Evolutionary conservation across 2,113 vertebrate genomes (phyloP), one percentile per base, ranked within the genome.

Genomic region (Collichthys lucidus): DNA sequence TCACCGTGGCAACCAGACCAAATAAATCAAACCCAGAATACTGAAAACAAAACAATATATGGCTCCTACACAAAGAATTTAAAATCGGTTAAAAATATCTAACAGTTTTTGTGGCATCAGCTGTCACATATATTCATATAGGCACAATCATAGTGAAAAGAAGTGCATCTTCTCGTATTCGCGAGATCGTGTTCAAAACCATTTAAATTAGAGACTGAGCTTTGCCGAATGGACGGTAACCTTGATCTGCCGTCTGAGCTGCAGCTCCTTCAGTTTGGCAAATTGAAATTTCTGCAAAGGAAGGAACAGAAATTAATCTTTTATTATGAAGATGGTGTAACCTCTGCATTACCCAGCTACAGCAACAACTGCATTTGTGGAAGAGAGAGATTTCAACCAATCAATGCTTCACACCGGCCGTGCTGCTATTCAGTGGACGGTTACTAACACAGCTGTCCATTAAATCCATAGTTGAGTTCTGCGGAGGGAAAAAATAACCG

Each of bases 381-480:
- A 24, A 24, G 1, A 4, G 14, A 19, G 5, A 19, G 6, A 29
- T 53, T 42, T 73, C 11, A 17, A 55, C 35, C 16, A 40, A 46
- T 17, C 19, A 40, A 17, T 72, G 57, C 65, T 42, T 11, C 52
- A 50, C 35, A 66, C 11, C n/a, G n/a, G n/a, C n/a, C n/a, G n/a
- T 17, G 16, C 40, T 52, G 53, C 61, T 55, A 14, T 59, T 79
- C 47, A 79, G 40, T 49, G 65, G 49, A 35, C 52, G 0, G 14
- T 64, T 56, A 47, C 22, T 35, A 62, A 67, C 56, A 49, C 56
- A 77, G 47, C 20, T 42, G 1, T 76, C 50, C 50, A 79, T 65
- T 68, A 67, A 67, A 59, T 46, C 59, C 61, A 56, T 15, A 0
- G 35, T 17, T 53, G 42, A 63, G 4, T 24, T 77, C 52, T 68